Percentiles rank a stretch among this genome's conserved stretches.
Conservation (phyloP, 2,797 vertebrate genomes). For the Spheniscus humboldti region DNA sequence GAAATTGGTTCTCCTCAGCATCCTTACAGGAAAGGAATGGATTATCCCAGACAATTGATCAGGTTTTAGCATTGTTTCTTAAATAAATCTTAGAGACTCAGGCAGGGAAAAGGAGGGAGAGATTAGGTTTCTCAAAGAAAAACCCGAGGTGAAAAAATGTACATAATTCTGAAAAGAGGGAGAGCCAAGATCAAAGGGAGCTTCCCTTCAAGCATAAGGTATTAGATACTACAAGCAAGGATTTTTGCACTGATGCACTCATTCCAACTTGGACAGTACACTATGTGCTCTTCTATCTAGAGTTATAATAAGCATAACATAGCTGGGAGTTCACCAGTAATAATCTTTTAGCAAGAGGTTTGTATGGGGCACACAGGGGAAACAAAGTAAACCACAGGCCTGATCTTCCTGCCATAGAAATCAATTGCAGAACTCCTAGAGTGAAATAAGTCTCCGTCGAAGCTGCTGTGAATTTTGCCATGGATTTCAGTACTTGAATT, state of each 20-base stretch:
- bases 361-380: not conserved
- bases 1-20: not conserved
- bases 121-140: not conserved
- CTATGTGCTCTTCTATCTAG: not conserved
- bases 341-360: not conserved
- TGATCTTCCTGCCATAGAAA: slow-evolving; percentile 1
- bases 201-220: not conserved
- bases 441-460: not conserved
- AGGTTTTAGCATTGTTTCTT: not conserved
- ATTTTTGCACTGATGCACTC: not conserved
- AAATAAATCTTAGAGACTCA: not conserved
- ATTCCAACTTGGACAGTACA: not conserved
- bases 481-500: not conserved
- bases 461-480: not conserved
- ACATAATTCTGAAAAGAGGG: not conserved
- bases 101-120: not conserved
- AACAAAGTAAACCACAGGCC: not conserved
- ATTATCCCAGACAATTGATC: not conserved
- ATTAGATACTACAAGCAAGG: not conserved
- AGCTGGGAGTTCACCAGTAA: not conserved
- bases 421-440: not conserved
- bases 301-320: not conserved
- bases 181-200: not conserved
- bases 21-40: not conserved
- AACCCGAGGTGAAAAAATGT: not conserved